Conservation (phyloP, 2,797 vertebrate genomes). For the Lutjanus argentimaculatus region DNA sequence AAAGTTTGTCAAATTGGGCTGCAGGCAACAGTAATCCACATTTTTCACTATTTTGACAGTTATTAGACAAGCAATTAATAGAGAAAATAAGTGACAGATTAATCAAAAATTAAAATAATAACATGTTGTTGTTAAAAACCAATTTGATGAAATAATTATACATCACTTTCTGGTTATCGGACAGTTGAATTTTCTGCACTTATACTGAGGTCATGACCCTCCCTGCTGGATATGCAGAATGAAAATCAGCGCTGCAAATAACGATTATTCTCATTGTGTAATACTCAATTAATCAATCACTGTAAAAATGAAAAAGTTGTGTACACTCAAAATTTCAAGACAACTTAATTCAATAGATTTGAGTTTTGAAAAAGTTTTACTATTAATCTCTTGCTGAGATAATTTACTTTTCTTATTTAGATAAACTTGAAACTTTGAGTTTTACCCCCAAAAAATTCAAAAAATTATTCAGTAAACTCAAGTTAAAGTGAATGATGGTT, state of each 20-base stretch:
- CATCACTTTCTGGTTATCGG: not conserved
- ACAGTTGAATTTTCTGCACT: not conserved
- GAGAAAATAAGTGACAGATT: not conserved
- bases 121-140: not conserved
- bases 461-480: too few species aligned
- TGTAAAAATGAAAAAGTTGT: too few species aligned
- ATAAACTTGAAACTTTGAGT: too few species aligned
- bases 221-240: not conserved
- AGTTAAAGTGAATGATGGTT: too few species aligned
- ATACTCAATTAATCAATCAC: too few species aligned
- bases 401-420: too few species aligned
- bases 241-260: not conserved
- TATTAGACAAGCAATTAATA: not conserved
- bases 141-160: not conserved
- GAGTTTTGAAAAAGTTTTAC: too few species aligned
- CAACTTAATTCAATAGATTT: too few species aligned
- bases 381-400: too few species aligned
- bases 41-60: not conserved
- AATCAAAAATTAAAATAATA: not conserved
- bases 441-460: too few species aligned
- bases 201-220: not conserved
- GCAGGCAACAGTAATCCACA: not conserved
- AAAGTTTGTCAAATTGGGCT: not conserved
- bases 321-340: too few species aligned
- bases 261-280: too few species aligned